These are phyloP conservation scores for Gopherus flavomarginatus DNA, from an alignment of 2,113 vertebrate genomes.

Conservation along the genomic window DNA sequence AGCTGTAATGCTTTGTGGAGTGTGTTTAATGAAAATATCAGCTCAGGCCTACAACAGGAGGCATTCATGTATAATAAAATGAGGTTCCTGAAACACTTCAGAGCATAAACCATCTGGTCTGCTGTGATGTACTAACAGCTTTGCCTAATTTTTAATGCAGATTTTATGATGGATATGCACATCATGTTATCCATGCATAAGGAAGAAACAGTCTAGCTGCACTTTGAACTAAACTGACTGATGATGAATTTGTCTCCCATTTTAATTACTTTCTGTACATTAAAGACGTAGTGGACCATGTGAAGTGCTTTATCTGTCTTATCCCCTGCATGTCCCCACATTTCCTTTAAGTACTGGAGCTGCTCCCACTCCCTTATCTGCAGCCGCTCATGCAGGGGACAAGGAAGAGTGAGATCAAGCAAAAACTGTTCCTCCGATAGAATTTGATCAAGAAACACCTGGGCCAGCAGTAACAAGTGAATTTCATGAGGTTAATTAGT, in stretches of 20 bases:
- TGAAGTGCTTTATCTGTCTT: slow-evolving; percentile 36
- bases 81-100: slow-evolving; percentile 61
- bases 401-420: neutral
- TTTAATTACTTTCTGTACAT: slow-evolving; percentile 64
- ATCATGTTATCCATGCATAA: slow-evolving; percentile 48
- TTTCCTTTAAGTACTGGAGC: slow-evolving; percentile 5
- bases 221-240: slow-evolving; percentile 28
- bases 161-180: slow-evolving; percentile 61
- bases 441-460: neutral
- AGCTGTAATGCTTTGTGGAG: slow-evolving; percentile 42
- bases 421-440: fast-evolving
- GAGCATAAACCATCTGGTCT: slow-evolving; percentile 72
- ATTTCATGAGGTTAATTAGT: slow-evolving; percentile 49
- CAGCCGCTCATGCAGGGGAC: neutral
- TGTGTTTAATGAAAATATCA: slow-evolving; percentile 65
- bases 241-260: slow-evolving; percentile 50
- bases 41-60: slow-evolving; percentile 13
- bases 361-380: neutral
- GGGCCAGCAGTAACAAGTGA: neutral
- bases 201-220: slow-evolving; percentile 43
- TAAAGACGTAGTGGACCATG: slow-evolving; percentile 49
- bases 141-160: slow-evolving; percentile 60
- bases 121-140: slow-evolving; percentile 57
- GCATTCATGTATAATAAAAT: slow-evolving; percentile 46
- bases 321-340: neutral